Base-by-base conservation (phyloP, 2,113 vertebrate species). In the Myotis brandtii region DNA sequence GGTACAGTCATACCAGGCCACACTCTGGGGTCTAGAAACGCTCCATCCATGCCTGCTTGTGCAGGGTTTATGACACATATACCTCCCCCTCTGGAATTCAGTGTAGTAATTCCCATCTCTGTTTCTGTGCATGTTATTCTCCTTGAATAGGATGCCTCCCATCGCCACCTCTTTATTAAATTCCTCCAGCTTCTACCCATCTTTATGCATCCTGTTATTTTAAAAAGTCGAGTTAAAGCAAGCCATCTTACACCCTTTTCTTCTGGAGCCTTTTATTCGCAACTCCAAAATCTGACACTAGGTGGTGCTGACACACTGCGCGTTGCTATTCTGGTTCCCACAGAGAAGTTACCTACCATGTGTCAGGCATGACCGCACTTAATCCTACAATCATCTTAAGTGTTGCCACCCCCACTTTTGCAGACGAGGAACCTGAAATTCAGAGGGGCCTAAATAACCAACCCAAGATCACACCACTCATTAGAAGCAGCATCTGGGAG, bases 301-400 rank as follows among this genome's bases (percentile, higher is more conserved):
- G 95, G 52, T 94, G 95, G 92, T 83, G 3, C 69, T 25, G 23
- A 56, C 30, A 89, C 27, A 8, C 27, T 11, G 32, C 9, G 9
- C 8, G 82, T 54, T 4, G 73, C 50, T 64, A 2, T 64, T 76
- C 27, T 0, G 7, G 75, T n/a, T 66, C 18, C 18, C 59, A 3
- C 0, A 0, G 0, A 34, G 54, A 62, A 5, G 16, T 8, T 8
- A 59, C 37, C 52, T 6, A 5, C 5, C 21, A 0, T 0, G 4
- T 40, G 21, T 1, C 13, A 17, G 72, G 32, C 6, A 0, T 21
- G 43, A 59, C 18, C 25, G 52, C 46, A 20, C 30, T 59, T 37
- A 30, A 59, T 40, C 52, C 86, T 34, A 27, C 37, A 32, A 3
- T 12, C 50, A 83, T 56, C 40, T 37, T 76, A 50, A 14, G 9